These are phyloP conservation scores for Diarsia dahlii DNA, from an alignment of 2,888 invertebrate species.

Conservation along the genomic window DNA sequence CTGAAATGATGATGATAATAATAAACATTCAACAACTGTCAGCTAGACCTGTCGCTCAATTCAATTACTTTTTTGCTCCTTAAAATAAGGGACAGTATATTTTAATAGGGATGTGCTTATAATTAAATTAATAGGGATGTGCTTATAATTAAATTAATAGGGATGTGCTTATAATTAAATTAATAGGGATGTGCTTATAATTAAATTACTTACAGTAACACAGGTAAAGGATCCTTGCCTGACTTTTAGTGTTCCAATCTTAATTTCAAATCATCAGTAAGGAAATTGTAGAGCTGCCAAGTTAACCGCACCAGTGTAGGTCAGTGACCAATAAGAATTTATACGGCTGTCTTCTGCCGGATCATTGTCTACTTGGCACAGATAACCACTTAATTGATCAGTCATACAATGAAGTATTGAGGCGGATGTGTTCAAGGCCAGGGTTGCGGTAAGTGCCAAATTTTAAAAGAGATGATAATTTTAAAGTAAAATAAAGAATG, in stretches of 20 bases:
- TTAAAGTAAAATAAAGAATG: neutral
- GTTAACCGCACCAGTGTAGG: constrained; percentile 8
- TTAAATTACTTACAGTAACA: neutral
- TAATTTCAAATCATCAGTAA: neutral
- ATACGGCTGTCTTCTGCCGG: constrained; percentile 11
- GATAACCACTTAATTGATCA: constrained; percentile 46
- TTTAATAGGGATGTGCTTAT: neutral
- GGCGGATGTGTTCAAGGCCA: constrained; percentile 38
- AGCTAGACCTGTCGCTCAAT: neutral
- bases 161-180: neutral
- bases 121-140: neutral
- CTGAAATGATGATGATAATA: too few species aligned
- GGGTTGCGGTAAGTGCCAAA: constrained; percentile 13
- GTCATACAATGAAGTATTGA: constrained; percentile 27
- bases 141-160: neutral
- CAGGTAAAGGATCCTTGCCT: neutral
- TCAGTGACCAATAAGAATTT: constrained; percentile 50
- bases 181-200: neutral
- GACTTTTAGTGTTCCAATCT: neutral
- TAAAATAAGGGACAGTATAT: neutral
- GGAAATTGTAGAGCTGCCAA: constrained; percentile 19
- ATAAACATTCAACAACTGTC: neutral
- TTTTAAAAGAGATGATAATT: neutral
- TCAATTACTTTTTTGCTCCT: neutral
- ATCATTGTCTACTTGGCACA: constrained; percentile 39